Evolutionary conservation across 2,113 vertebrate species (phyloP).

Genomic region (Trinectes maculatus): DNA sequence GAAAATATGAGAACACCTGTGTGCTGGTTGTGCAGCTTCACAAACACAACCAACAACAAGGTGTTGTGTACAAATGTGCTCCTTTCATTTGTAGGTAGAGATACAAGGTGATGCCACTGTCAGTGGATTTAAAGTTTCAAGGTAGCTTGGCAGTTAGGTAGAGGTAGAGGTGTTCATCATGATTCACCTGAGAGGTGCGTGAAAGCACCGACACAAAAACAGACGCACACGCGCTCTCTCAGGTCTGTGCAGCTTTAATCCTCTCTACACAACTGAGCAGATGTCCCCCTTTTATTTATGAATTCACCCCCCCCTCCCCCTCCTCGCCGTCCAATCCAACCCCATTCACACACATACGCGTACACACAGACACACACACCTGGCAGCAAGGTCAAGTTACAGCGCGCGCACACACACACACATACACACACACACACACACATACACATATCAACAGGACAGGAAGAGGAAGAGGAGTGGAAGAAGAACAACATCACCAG

Average conservation of each 20-base stretch:
- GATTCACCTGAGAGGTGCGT: conserved; percentile 28
- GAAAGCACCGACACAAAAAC: not conserved
- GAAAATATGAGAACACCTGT: not conserved
- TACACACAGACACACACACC: too few relatives aligned
- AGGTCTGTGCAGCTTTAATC: conserved; percentile 82
- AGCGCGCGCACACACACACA: conserved; percentile 68
- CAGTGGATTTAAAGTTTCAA: conserved; percentile 7
- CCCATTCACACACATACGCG: too few relatives aligned
- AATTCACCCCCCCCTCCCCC: conserved; percentile 87
- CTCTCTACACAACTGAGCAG: conserved; percentile 92
- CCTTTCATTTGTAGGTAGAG: not conserved
- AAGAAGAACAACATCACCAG: conserved; percentile 11
- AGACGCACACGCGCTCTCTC: conserved; percentile 1
- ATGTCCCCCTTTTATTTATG: conserved; percentile 99
- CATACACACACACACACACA: not conserved
- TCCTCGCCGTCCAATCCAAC: conserved; percentile 54
- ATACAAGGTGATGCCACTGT: not conserved
- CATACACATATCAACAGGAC: too few relatives aligned
- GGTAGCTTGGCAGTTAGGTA: conserved; percentile 17
- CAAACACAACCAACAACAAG: too few relatives aligned
- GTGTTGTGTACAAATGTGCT: too few relatives aligned
- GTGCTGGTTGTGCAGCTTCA: not conserved
- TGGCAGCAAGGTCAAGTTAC: conserved; percentile 96
- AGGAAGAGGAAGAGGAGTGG: conserved; percentile 10
- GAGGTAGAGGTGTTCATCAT: conserved; percentile 13